Evolutionary conservation across 1,140 invertebrate species (phyloP).

Genomic region (Trinorchestia longiramus): DNA sequence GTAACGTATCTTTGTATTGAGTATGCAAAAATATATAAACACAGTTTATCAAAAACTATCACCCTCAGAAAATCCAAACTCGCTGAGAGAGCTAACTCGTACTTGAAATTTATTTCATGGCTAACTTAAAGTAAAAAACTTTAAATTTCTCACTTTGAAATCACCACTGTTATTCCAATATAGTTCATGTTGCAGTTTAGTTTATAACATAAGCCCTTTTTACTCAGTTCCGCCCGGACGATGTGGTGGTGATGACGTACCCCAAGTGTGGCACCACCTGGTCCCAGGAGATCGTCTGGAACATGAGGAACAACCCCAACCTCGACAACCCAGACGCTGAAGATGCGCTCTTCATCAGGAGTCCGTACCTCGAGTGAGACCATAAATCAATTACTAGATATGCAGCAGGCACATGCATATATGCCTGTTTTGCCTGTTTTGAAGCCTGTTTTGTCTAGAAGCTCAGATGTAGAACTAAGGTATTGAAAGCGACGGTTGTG

Average conservation of each 20-base stretch:
- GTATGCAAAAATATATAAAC: too few species aligned
- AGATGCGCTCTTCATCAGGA: constrained; percentile 9
- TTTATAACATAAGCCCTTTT: background rate
- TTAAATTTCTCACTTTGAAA: background rate
- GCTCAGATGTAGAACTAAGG: too few species aligned
- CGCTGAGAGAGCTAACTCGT: too few species aligned
- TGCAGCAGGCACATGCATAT: background rate
- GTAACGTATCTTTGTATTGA: too few species aligned
- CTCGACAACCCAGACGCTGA: constrained; percentile 74
- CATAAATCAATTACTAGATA: background rate
- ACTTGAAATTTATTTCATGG: too few species aligned
- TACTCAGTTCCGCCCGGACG: constrained; percentile 42
- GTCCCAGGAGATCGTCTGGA: constrained; percentile 85
- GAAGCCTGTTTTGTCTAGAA: too few species aligned
- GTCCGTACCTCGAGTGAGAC: constrained; percentile 57
- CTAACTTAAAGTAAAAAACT: background rate
- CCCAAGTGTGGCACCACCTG: constrained; percentile 79
- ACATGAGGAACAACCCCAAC: constrained; percentile 80
- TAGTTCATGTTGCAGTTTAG: background rate
- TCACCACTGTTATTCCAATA: background rate
- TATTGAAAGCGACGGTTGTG: too few species aligned
- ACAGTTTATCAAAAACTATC: too few species aligned
- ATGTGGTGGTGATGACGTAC: constrained; percentile 60
- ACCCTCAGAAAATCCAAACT: too few species aligned
- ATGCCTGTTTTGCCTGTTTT: background rate